These are phyloP conservation scores for Actinia tenebrosa DNA, from an alignment of 64 coral and sea anemone genomes.

Conservation along the genomic window DNA sequence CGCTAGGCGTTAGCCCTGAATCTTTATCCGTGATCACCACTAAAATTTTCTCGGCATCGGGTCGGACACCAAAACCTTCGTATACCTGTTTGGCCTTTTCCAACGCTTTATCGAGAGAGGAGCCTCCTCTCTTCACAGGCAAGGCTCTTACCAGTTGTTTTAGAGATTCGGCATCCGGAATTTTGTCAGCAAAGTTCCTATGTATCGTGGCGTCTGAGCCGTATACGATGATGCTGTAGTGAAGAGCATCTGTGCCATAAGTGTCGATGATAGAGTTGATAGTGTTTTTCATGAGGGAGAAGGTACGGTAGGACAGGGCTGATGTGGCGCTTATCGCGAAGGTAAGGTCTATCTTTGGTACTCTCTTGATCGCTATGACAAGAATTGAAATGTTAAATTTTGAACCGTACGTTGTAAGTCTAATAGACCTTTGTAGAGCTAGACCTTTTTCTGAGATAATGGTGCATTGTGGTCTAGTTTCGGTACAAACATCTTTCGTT, in stretches of 20 bases:
- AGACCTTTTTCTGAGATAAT: too few species aligned
- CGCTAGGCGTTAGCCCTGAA: constrained; percentile 1
- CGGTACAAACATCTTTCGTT: too few species aligned
- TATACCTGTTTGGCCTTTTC: neutral
- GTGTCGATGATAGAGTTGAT: constrained; percentile 63
- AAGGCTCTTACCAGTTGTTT: neutral
- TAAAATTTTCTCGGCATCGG: constrained; percentile 24
- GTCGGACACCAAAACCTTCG: neutral
- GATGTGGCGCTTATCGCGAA: constrained; percentile 64
- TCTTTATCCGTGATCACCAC: constrained; percentile 34
- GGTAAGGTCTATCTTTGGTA: constrained; percentile 36
- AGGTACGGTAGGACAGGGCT: constrained; percentile 30
- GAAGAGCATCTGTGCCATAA: constrained; percentile 57
- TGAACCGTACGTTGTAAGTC: too few species aligned
- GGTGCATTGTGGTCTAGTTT: too few species aligned
- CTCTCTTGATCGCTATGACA: constrained; percentile 12
- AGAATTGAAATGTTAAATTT: neutral
- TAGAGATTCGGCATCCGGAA: neutral
- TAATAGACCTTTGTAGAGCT: too few species aligned
- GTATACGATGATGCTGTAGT: constrained; percentile 74
- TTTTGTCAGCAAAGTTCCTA: neutral
- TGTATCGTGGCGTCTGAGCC: constrained; percentile 43
- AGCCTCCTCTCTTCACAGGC: neutral
- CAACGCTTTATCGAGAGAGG: neutral
- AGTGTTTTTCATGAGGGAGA: constrained; percentile 58